Percentiles rank a stretch among this genome's conserved stretches.
phyloP scores from a whole-genome alignment of 2,888 invertebrate species.

The Tethea ocularis region DNA sequence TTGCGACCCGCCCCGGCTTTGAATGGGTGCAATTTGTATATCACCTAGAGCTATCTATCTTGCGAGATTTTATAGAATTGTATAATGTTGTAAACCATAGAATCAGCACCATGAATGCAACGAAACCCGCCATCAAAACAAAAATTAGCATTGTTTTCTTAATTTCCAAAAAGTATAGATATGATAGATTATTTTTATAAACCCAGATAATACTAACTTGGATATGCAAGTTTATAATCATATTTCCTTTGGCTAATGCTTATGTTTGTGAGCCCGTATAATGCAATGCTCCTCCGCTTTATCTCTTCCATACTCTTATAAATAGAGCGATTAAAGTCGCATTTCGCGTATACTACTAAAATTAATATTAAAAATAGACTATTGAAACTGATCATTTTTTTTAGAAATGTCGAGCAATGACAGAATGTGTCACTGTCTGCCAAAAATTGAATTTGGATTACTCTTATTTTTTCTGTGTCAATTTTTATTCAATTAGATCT shows the following conservation, averaged over 20 bases:
- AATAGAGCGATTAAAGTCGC: not conserved
- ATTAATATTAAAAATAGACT: not conserved
- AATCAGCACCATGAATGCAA: too few species aligned
- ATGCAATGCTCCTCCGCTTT: not conserved
- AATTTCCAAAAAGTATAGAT: too few species aligned
- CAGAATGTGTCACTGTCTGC: not conserved
- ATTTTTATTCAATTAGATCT: too few species aligned
- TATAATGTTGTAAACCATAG: too few species aligned
- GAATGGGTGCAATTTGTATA: too few species aligned
- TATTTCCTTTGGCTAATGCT: slow-evolving; percentile 9
- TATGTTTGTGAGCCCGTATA: not conserved
- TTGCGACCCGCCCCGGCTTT: too few species aligned
- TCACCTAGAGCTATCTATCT: too few species aligned
- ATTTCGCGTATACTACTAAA: not conserved
- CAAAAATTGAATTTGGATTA: not conserved
- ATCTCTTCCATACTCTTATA: not conserved
- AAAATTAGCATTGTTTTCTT: too few species aligned
- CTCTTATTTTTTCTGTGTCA: not conserved
- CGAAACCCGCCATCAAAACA: too few species aligned
- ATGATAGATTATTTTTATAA: too few species aligned
- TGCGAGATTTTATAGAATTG: too few species aligned
- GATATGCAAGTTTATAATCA: slow-evolving; percentile 21
- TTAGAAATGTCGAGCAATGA: not conserved
- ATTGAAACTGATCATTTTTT: not conserved
- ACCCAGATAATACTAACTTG: slow-evolving; percentile 16